Conservation (phyloP, 1,140 invertebrate species). For the Macrosteles quadrilineatus region DNA sequence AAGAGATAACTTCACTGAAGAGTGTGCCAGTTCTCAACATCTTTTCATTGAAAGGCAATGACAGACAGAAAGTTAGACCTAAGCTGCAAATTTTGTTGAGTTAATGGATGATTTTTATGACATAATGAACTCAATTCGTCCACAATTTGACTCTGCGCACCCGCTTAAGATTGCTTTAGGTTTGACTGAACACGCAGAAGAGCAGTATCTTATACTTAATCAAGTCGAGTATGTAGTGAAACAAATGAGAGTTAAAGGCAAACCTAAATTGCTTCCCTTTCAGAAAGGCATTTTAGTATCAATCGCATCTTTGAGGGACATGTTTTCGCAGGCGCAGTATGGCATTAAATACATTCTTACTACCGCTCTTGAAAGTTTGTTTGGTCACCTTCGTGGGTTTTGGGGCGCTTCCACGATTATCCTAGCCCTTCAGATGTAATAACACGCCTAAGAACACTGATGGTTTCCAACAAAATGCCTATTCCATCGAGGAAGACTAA, state of each 20-base stretch:
- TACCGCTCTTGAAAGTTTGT: constrained; percentile 22
- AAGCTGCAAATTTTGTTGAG: constrained; percentile 19
- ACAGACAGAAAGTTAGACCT: constrained; percentile 28
- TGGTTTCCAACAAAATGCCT: too few species aligned
- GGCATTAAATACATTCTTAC: constrained; percentile 31
- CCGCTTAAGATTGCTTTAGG: not conserved
- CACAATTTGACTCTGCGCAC: not conserved
- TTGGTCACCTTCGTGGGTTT: constrained; percentile 26
- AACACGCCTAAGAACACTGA: not conserved
- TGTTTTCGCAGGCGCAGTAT: not conserved
- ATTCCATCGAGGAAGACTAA: constrained; percentile 4
- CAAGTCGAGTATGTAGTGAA: not conserved
- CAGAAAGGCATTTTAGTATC: not conserved
- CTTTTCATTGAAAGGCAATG: constrained; percentile 28
- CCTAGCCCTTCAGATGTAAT: not conserved
- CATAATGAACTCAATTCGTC: constrained; percentile 30
- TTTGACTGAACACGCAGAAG: not conserved
- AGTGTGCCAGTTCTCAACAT: too few species aligned
- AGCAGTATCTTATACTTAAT: not conserved
- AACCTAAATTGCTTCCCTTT: too few species aligned
- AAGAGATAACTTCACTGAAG: too few species aligned
- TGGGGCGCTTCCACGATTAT: not conserved
- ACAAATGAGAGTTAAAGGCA: not conserved
- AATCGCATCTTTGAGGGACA: not conserved
- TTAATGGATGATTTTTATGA: constrained; percentile 35